Conservation (phyloP, 2,888 invertebrate species). For the Drosophila monieri region DNA sequence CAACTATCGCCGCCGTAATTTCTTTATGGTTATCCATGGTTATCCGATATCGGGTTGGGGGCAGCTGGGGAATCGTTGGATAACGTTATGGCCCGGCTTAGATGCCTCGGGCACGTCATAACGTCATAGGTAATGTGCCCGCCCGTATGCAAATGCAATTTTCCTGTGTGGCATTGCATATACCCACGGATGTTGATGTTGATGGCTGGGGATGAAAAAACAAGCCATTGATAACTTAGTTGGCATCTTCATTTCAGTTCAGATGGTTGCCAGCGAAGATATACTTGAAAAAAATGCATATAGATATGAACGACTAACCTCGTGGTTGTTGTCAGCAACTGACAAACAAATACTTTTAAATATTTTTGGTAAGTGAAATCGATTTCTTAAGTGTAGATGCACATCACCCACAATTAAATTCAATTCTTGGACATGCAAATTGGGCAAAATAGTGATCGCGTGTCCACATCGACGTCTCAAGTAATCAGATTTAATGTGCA, state of each 20-base stretch:
- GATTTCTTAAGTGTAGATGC: constrained; percentile 14
- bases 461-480: constrained; percentile 12
- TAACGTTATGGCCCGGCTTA: constrained; percentile 12
- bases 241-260: constrained; percentile 28
- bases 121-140: constrained; percentile 44
- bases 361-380: too few relatives aligned
- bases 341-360: too few relatives aligned
- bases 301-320: too few relatives aligned
- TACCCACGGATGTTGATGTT: constrained; percentile 24
- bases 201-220: constrained; percentile 23
- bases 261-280: neutral
- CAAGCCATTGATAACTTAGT: constrained; percentile 39
- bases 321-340: too few relatives aligned
- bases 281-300: neutral
- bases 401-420: constrained; percentile 16
- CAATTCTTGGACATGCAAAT: constrained; percentile 14
- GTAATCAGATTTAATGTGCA: constrained; percentile 23
- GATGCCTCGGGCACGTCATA: constrained; percentile 13
- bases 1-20: constrained; percentile 72
- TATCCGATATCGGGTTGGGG: constrained; percentile 48
- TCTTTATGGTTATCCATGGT: constrained; percentile 76
- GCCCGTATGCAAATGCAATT: constrained; percentile 72
- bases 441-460: constrained; percentile 9
- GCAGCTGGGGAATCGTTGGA: constrained; percentile 15
- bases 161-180: constrained; percentile 39